Evolutionary conservation across 2,113 vertebrate genomes (phyloP).

Genomic region (Zosterops pallidus): DNA sequence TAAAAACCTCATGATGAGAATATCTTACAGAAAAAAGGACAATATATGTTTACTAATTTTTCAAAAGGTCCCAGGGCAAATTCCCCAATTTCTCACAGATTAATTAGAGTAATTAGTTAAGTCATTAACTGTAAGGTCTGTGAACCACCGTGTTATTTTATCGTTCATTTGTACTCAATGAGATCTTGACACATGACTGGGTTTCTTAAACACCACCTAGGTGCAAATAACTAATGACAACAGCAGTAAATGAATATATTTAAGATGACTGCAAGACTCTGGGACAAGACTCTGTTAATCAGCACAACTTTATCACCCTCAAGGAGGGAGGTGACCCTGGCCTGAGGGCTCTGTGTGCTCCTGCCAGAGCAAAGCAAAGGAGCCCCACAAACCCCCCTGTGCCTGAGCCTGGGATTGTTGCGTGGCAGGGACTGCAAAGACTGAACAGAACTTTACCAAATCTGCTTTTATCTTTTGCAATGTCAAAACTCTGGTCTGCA

Average conservation of each 20-base stretch:
- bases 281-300: background rate
- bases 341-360: background rate
- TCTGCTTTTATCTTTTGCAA: background rate
- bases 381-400: background rate
- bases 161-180: background rate
- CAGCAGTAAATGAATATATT: background rate
- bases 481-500: background rate
- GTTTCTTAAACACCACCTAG: background rate
- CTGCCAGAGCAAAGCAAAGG: background rate
- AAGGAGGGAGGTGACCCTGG: background rate
- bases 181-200: background rate
- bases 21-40: background rate
- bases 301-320: background rate
- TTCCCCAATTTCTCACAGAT: background rate
- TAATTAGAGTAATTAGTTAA: slow-evolving; percentile 30
- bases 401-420: background rate
- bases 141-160: background rate
- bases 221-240: background rate
- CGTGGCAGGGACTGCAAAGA: background rate
- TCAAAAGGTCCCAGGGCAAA: slow-evolving; percentile 5
- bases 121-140: slow-evolving; percentile 9
- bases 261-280: background rate
- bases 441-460: background rate
- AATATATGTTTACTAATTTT: background rate
- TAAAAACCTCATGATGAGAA: background rate